Evolutionary conservation across 2,888 invertebrate genomes (phyloP).

Genomic region (Steinernema scapterisci): DNA sequence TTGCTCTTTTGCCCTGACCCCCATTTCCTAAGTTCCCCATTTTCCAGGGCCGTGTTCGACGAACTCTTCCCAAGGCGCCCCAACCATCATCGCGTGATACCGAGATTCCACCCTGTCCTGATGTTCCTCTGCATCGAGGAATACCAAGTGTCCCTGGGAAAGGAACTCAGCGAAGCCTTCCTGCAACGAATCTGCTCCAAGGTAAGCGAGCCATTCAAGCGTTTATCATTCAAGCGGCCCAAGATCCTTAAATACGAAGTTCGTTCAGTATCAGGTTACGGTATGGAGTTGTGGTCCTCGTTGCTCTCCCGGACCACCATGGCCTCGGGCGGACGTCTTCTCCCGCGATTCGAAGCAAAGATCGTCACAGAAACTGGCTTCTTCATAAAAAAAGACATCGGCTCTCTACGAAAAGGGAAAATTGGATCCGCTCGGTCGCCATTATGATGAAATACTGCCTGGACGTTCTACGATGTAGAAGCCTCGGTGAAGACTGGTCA

Average conservation of each 20-base stretch:
- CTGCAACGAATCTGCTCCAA: no score
- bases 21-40: background rate
- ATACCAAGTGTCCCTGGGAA: no score
- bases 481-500: slow-evolving; percentile 73
- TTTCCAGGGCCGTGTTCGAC: slow-evolving; percentile 46
- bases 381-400: slow-evolving; percentile 38
- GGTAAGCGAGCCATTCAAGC: no score
- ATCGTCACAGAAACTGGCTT: slow-evolving; percentile 40
- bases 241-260: no score
- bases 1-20: background rate
- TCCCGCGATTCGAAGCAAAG: slow-evolving; percentile 43
- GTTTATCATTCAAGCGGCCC: no score
- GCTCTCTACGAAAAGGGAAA: no score
- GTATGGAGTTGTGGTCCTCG: slow-evolving; percentile 46
- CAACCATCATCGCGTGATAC: slow-evolving; percentile 55
- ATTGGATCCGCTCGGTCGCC: slow-evolving; percentile 80
- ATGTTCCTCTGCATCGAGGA: slow-evolving; percentile 57
- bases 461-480: slow-evolving; percentile 37
- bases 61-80: slow-evolving; percentile 29
- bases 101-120: slow-evolving; percentile 64
- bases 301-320: no score
- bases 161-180: no score
- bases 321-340: slow-evolving; percentile 42
- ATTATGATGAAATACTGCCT: slow-evolving; percentile 81
- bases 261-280: slow-evolving; percentile 54